Conservation (phyloP, 2,113 vertebrate genomes). For the Heteronetta atricapilla region DNA sequence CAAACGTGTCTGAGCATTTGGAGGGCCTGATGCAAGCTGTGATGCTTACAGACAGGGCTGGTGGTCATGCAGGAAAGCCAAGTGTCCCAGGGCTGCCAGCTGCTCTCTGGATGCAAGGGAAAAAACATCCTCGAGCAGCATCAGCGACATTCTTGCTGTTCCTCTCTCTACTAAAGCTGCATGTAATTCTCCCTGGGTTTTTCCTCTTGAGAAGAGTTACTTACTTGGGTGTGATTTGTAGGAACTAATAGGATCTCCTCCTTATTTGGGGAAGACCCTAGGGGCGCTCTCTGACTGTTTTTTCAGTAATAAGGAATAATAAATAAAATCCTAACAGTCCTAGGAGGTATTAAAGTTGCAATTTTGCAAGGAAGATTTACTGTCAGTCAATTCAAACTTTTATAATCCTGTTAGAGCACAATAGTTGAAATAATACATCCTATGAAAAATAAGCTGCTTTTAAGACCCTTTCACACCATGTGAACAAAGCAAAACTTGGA, state of each 20-base stretch:
- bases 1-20: background rate
- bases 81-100: background rate
- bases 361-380: conserved; percentile 30
- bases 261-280: background rate
- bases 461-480: background rate
- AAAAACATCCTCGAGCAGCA: background rate
- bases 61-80: background rate
- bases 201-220: conserved; percentile 1
- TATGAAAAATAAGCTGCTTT: background rate
- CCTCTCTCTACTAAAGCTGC: background rate
- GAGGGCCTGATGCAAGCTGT: conserved; percentile 45
- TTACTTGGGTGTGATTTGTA: conserved; percentile 26
- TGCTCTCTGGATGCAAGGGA: background rate
- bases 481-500: background rate
- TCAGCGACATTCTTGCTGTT: background rate
- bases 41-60: background rate
- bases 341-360: conserved; percentile 17
- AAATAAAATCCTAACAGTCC: conserved; percentile 26
- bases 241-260: conserved; percentile 29
- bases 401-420: conserved; percentile 12
- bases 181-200: background rate
- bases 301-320: conserved; percentile 45
- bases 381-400: conserved; percentile 33
- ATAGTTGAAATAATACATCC: background rate
- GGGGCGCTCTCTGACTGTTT: conserved; percentile 2